A percentile compares a stretch with the other conserved stretches of the same genome.
Conservation (phyloP, 2,888 invertebrate genomes). For the Tipula vernalis region DNA sequence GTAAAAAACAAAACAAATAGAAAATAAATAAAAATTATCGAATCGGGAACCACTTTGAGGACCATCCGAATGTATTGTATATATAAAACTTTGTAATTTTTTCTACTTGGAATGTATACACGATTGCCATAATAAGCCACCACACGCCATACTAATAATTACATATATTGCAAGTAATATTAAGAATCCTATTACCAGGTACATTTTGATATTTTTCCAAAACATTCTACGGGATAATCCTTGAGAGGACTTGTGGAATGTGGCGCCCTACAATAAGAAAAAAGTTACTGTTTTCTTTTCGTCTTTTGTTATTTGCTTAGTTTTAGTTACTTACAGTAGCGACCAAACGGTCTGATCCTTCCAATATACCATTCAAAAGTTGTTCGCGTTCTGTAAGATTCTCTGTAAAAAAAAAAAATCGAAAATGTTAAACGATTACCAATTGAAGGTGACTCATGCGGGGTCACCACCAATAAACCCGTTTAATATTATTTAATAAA, state of each 20-base stretch:
- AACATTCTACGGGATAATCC: constrained; percentile 77
- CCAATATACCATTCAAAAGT: constrained; percentile 75
- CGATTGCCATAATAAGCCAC: constrained; percentile 65
- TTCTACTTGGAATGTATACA: constrained; percentile 39
- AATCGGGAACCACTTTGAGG: not conserved
- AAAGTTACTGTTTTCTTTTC: not conserved
- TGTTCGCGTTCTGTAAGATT: constrained; percentile 82
- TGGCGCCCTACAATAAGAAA: constrained; percentile 57
- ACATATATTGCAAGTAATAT: constrained; percentile 66
- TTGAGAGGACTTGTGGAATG: constrained; percentile 75
- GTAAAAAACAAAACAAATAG: no score
- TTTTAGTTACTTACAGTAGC: constrained; percentile 55
- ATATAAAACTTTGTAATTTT: not conserved
- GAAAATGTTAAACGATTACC: no score
- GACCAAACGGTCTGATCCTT: constrained; percentile 84
- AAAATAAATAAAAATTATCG: not conserved
- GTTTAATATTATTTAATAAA: no score
- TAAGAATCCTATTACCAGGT: constrained; percentile 51
- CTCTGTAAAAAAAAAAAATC: constrained; percentile 41
- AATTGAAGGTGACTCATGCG: no score
- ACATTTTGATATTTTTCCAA: constrained; percentile 89
- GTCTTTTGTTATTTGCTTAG: no score
- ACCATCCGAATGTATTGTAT: not conserved
- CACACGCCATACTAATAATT: constrained; percentile 77
- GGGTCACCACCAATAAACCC: no score